Percentiles rank a stretch among this genome's conserved stretches.
These are phyloP conservation scores for Gallinago jamesoni DNA, from an alignment of 2,113 vertebrate species.

Conservation along the genomic window DNA sequence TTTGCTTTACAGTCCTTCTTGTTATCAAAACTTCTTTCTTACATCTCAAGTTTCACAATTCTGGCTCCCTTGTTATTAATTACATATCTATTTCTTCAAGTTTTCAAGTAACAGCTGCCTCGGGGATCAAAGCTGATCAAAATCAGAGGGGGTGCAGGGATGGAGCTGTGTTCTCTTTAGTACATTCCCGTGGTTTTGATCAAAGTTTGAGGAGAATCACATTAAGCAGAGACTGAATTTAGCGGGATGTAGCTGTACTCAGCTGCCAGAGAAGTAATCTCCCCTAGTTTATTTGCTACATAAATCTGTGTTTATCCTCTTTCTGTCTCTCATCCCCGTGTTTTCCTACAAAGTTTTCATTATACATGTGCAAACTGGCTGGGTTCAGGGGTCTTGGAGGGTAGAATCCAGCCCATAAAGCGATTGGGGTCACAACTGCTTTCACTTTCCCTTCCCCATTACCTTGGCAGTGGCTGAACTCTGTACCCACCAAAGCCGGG, in stretches of 20 bases:
- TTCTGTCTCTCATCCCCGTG: background rate
- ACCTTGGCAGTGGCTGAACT: background rate
- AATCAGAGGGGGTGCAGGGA: background rate
- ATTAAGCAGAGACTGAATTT: background rate
- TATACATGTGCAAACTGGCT: background rate
- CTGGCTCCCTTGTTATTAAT: background rate
- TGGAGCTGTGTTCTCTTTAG: background rate
- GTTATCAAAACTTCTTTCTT: background rate
- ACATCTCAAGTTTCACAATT: background rate
- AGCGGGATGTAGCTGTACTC: background rate
- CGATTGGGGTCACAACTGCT: background rate
- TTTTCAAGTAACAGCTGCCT: background rate
- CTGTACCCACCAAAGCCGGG: background rate
- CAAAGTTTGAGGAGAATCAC: background rate
- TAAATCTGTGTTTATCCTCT: background rate
- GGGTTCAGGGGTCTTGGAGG: background rate
- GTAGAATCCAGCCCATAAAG: background rate
- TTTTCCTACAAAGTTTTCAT: background rate
- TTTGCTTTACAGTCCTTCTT: background rate
- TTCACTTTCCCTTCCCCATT: background rate
- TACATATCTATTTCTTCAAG: background rate
- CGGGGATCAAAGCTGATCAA: background rate
- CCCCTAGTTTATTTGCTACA: background rate
- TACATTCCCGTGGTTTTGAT: background rate
- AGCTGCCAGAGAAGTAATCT: background rate